Conservation (phyloP, 2,888 invertebrate species). For the Watsonalla binaria region DNA sequence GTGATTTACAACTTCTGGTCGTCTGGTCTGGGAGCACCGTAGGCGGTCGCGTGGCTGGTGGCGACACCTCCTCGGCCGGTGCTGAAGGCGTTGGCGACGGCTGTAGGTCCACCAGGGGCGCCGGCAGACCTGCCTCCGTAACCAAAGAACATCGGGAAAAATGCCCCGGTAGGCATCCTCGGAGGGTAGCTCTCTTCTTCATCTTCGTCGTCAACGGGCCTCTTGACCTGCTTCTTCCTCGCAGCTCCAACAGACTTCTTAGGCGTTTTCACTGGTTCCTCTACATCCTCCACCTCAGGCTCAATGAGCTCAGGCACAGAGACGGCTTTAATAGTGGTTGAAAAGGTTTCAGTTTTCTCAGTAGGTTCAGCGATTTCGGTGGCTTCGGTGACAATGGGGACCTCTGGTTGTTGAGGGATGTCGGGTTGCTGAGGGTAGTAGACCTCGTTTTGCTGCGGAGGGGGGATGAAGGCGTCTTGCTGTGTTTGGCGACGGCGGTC, state of each 20-base stretch:
- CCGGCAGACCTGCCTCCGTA: conserved; percentile 59
- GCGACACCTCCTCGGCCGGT: conserved; percentile 85
- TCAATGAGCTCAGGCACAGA: conserved; percentile 52
- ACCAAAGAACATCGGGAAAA: conserved; percentile 83
- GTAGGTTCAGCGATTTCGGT: conserved; percentile 54
- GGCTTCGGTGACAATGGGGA: conserved; percentile 41
- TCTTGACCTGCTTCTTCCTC: conserved; percentile 60
- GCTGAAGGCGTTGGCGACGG: conserved; percentile 86
- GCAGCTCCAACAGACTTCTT: conserved; percentile 45
- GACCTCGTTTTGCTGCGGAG: conserved; percentile 65
- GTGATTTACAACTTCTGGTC: conserved; percentile 32
- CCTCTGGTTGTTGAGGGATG: conserved; percentile 43
- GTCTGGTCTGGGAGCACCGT: conserved; percentile 79
- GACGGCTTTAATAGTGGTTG: conserved; percentile 47
- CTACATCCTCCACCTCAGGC: conserved; percentile 57
- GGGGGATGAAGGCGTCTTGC: conserved; percentile 46
- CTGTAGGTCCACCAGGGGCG: conserved; percentile 80
- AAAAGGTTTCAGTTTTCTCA: conserved; percentile 44
- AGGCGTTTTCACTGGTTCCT: conserved; percentile 44
- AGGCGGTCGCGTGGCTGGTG: conserved; percentile 85
- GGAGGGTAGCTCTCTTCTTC: conserved; percentile 71
- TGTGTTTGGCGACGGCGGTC: conserved; percentile 64
- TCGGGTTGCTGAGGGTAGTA: conserved; percentile 54
- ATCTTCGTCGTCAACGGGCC: conserved; percentile 68
- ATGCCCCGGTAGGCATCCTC: conserved; percentile 75